A percentile compares a stretch with the other conserved stretches of the same genome.
phyloP scores from a whole-genome alignment of 2,797 vertebrate species.

The Gouania willdenowi region DNA sequence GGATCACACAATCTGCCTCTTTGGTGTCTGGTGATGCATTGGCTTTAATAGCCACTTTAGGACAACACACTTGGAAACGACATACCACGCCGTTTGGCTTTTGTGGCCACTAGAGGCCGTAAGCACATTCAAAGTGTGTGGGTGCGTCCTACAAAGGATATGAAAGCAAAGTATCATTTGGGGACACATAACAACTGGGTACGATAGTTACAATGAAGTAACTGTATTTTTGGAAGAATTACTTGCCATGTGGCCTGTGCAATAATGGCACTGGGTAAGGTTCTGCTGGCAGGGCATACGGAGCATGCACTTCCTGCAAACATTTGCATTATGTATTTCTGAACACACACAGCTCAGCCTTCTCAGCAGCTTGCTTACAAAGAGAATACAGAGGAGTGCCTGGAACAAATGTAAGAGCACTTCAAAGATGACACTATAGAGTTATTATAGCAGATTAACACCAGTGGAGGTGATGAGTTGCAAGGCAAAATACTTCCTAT shows the following conservation, averaged over 20 bases:
- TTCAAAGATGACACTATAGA: slow-evolving; percentile 51
- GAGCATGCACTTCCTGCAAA: slow-evolving; percentile 17
- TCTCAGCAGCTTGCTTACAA: slow-evolving; percentile 25
- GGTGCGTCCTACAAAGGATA: slow-evolving; percentile 37
- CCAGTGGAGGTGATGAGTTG: slow-evolving; percentile 6
- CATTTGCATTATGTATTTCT: slow-evolving; percentile 34
- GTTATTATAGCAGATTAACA: slow-evolving; percentile 36
- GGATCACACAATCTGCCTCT: slow-evolving; percentile 72
- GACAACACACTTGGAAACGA: slow-evolving; percentile 57
- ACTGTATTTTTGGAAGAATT: slow-evolving; percentile 53
- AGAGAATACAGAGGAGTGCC: slow-evolving; percentile 60
- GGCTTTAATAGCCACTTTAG: slow-evolving; percentile 67
- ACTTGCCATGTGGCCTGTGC: slow-evolving; percentile 36
- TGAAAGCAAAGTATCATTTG: slow-evolving; percentile 53
- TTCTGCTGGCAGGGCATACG: slow-evolving; percentile 25
- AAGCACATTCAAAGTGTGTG: slow-evolving; percentile 56
- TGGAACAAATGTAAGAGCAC: slow-evolving; percentile 46
- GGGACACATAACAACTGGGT: slow-evolving; percentile 58
- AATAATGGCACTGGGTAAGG: slow-evolving; percentile 33
- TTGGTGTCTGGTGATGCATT: slow-evolving; percentile 68
- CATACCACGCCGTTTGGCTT: slow-evolving; percentile 52
- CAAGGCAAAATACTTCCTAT: slow-evolving; percentile 22
- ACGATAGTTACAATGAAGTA: slow-evolving; percentile 58
- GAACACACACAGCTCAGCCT: slow-evolving; percentile 13
- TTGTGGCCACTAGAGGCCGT: slow-evolving; percentile 62